Evolutionary conservation across 2,888 invertebrate genomes (phyloP).

Genomic region (Sesamia inferens): DNA sequence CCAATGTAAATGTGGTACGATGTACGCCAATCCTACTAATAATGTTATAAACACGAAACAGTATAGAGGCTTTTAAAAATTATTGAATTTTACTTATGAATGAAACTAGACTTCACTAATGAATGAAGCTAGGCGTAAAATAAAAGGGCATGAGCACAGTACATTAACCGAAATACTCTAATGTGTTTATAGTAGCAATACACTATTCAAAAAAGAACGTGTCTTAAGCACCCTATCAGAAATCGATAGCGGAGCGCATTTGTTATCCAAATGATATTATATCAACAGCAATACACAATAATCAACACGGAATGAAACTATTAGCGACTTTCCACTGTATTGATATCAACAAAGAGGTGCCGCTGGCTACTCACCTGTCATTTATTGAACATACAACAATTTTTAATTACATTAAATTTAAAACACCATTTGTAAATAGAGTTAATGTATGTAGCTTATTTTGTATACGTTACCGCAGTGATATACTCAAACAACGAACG

Average conservation of each 20-base stretch:
- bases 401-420: constrained; percentile 12
- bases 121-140: constrained; percentile 10
- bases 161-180: constrained; percentile 18
- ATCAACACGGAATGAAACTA: constrained; percentile 11
- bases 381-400: not conserved
- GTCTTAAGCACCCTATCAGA: constrained; percentile 22
- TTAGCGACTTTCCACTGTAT: constrained; percentile 30
- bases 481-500: not conserved
- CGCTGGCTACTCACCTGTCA: constrained; percentile 8
- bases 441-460: not conserved
- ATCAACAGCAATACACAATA: constrained; percentile 22
- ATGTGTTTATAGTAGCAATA: constrained; percentile 5
- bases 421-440: constrained; percentile 13
- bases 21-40: not conserved
- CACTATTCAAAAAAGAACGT: constrained; percentile 12
- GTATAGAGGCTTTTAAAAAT: not conserved
- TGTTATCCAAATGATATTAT: constrained; percentile 33
- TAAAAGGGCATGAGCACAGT: not conserved
- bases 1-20: not conserved
- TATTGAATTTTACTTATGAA: constrained; percentile 11
- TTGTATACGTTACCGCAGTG: not conserved
- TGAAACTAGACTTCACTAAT: constrained; percentile 4
- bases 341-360: constrained; percentile 13
- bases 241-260: constrained; percentile 34
- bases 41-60: no score